Conservation (phyloP, 1,140 invertebrate species). For the Nasonia vitripennis region DNA sequence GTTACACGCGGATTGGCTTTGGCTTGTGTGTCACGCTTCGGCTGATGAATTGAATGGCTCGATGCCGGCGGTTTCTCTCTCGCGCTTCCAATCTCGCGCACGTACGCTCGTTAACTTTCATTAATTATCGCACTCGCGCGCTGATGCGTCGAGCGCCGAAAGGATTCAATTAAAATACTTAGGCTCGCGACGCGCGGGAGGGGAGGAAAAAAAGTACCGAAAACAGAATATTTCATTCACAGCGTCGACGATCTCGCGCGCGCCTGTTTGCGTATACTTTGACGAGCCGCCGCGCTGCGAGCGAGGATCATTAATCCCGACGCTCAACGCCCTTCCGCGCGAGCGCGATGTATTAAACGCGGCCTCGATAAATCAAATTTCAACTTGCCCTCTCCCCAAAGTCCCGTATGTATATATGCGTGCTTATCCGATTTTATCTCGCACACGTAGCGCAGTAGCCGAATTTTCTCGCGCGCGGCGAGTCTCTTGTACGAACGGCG, state of each 20-base stretch:
- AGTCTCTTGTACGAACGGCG: not conserved
- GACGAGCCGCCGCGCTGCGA: constrained; percentile 4
- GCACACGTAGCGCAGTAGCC: not conserved
- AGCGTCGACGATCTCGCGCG: not conserved
- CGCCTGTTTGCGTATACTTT: not conserved
- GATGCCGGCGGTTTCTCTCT: too few species aligned
- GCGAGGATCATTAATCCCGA: constrained; percentile 41
- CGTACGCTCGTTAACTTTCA: not conserved
- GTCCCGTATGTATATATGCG: not conserved
- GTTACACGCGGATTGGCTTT: not conserved
- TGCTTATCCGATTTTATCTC: constrained; percentile 23
- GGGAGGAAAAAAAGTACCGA: not conserved
- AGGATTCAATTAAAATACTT: not conserved
- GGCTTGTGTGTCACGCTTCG: not conserved
- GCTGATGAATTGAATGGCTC: too few species aligned
- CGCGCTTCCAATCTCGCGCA: too few species aligned
- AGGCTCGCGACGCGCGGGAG: not conserved
- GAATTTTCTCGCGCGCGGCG: not conserved
- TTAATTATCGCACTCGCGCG: not conserved
- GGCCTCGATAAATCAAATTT: constrained; percentile 47
- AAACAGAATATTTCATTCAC: constrained; percentile 5
- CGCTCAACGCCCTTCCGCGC: constrained; percentile 2
- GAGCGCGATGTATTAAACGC: constrained; percentile 7
- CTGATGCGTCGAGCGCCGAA: not conserved
- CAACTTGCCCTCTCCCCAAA: constrained; percentile 13